These are phyloP conservation scores for Cercopithecus mona DNA, from an alignment of 2,113 vertebrate genomes.

Conservation along the genomic window DNA sequence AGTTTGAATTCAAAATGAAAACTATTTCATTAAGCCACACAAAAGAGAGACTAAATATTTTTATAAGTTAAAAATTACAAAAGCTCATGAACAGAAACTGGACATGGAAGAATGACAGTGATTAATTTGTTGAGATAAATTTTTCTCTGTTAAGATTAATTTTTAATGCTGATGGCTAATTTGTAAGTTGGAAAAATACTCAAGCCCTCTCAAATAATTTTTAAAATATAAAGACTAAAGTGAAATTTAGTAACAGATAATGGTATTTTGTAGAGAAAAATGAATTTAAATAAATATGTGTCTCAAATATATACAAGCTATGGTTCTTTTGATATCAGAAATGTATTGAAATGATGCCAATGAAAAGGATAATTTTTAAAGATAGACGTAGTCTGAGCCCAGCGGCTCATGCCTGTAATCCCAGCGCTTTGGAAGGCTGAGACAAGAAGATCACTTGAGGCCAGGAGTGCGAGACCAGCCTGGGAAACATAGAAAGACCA, in stretches of 20 bases:
- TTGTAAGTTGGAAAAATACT: background rate
- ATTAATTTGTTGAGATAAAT: background rate
- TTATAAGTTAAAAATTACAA: background rate
- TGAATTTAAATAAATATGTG: background rate
- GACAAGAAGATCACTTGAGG: too few relatives aligned
- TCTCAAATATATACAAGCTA: background rate
- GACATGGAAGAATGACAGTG: background rate
- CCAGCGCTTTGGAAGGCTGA: too few relatives aligned
- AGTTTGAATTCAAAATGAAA: slow-evolving; percentile 24
- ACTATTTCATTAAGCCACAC: background rate
- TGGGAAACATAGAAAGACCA: too few relatives aligned
- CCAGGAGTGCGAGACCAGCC: too few relatives aligned
- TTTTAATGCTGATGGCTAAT: background rate
- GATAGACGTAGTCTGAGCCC: too few relatives aligned
- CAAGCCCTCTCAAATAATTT: background rate
- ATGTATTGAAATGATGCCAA: background rate
- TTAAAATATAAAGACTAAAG: background rate
- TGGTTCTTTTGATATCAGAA: background rate
- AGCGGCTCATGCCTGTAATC: too few relatives aligned
- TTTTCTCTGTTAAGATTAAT: background rate
- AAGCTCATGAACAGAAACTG: background rate
- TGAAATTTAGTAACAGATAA: background rate
- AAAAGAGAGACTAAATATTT: background rate
- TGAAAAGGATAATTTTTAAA: background rate
- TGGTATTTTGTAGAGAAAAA: background rate